These are phyloP conservation scores for Bos taurus DNA, from an alignment of 2,113 vertebrate species.

Conservation along the genomic window DNA sequence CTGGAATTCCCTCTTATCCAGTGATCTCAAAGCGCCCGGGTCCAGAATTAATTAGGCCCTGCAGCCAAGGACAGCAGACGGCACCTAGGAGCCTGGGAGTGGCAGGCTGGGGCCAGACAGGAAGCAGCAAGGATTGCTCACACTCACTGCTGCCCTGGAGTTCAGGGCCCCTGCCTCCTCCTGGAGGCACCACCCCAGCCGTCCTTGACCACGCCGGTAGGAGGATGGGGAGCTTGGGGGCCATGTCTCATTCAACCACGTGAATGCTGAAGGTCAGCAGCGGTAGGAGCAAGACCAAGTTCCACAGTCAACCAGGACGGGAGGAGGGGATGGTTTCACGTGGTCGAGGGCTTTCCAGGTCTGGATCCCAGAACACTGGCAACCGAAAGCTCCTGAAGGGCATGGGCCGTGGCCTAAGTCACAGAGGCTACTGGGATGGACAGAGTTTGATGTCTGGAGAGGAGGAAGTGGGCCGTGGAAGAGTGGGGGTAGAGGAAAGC, in stretches of 20 bases:
- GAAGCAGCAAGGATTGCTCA: not conserved
- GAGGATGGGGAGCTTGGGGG: not conserved
- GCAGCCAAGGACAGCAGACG: not conserved
- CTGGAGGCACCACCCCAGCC: accelerated
- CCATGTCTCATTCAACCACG: not conserved
- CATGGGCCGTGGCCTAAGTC: not conserved
- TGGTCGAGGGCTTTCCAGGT: not conserved
- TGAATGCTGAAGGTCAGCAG: not conserved
- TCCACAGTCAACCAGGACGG: accelerated
- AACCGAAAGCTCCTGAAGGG: not conserved
- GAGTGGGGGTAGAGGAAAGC: not conserved
- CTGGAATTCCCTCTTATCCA: slow-evolving; percentile 16
- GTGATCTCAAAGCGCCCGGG: slow-evolving; percentile 1
- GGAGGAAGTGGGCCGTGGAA: accelerated
- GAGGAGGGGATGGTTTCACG: not conserved
- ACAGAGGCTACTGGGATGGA: not conserved
- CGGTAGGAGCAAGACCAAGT: not conserved
- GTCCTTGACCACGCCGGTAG: not conserved
- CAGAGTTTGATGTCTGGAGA: not conserved
- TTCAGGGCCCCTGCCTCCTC: not conserved
- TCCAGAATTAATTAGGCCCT: not conserved
- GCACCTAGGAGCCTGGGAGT: not conserved
- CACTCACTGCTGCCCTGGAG: accelerated
- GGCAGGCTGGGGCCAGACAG: not conserved
- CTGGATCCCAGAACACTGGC: not conserved